Conservation (phyloP, 1,140 invertebrate genomes). For the Pentalonia nigronervosa region DNA sequence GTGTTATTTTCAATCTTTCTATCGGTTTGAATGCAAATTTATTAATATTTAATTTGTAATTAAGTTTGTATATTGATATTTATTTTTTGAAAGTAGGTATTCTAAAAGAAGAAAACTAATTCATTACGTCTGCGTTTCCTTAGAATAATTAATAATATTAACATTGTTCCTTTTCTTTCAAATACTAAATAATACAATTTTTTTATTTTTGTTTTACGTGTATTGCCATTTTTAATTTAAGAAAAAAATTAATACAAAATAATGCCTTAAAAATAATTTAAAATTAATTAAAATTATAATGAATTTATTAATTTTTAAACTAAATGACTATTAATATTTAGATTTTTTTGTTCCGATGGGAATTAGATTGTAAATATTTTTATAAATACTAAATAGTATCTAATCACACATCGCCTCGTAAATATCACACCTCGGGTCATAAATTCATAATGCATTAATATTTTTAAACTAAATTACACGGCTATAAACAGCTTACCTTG, state of each 20-base stretch:
- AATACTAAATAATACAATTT: neutral
- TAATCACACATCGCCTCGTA: neutral
- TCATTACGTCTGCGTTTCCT: neutral
- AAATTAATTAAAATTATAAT: too few relatives aligned
- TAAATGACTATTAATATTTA: neutral
- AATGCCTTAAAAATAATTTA: neutral
- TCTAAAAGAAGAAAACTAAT: neutral
- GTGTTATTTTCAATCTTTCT: neutral
- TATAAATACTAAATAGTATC: neutral
- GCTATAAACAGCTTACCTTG: conserved; percentile 49
- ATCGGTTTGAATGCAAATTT: neutral
- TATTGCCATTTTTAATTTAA: neutral
- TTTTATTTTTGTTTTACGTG: neutral
- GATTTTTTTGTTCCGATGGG: neutral
- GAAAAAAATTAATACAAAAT: neutral
- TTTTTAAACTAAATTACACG: neutral
- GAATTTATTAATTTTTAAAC: neutral
- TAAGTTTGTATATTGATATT: neutral
- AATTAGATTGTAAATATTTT: too few relatives aligned
- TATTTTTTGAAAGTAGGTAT: neutral
- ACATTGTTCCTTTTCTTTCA: neutral
- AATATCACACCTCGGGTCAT: neutral
- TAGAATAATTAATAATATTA: neutral
- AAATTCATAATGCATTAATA: neutral
- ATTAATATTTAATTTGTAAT: neutral